Conservation (phyloP, 2,113 vertebrate species). For the Falcunculus frontatus region DNA sequence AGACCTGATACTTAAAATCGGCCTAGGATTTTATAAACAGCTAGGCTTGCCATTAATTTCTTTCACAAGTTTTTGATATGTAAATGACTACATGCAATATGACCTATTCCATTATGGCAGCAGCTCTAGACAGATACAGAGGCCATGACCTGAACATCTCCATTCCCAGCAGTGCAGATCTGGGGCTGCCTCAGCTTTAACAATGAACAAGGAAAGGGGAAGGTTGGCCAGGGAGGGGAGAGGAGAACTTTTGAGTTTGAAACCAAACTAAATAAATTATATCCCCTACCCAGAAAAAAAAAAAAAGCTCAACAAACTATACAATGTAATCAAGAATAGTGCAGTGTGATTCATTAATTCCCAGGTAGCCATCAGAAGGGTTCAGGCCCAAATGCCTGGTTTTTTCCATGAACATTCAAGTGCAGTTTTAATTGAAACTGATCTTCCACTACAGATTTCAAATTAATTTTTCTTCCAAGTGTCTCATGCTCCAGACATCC, state of each 20-base stretch:
- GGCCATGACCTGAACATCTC: not conserved
- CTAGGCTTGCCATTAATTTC: not conserved
- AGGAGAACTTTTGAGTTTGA: not conserved
- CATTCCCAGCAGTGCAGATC: not conserved
- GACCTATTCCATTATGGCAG: not conserved
- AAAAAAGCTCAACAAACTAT: not conserved
- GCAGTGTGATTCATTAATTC: constrained; percentile 21
- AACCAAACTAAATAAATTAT: not conserved
- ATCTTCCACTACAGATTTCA: constrained; percentile 83
- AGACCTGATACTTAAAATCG: constrained; percentile 22
- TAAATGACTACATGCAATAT: not conserved
- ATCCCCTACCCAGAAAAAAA: not conserved
- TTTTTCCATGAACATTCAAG: constrained; percentile 66
- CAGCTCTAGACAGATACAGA: not conserved
- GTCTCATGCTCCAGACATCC: constrained; percentile 77
- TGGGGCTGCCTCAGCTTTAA: not conserved
- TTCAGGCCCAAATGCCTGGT: constrained; percentile 43
- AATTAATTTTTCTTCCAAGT: constrained; percentile 86
- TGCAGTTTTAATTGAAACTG: constrained; percentile 87
- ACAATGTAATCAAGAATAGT: constrained; percentile 31
- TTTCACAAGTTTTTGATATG: constrained; percentile 35
- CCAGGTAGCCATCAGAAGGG: constrained; percentile 37
- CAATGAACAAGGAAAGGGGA: not conserved
- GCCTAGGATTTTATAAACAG: not conserved
- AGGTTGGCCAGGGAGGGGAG: not conserved